Percentiles rank a stretch among this genome's conserved stretches.
phyloP scores from a whole-genome alignment of 2,888 invertebrate species.

The Hydropsyche betteni region DNA sequence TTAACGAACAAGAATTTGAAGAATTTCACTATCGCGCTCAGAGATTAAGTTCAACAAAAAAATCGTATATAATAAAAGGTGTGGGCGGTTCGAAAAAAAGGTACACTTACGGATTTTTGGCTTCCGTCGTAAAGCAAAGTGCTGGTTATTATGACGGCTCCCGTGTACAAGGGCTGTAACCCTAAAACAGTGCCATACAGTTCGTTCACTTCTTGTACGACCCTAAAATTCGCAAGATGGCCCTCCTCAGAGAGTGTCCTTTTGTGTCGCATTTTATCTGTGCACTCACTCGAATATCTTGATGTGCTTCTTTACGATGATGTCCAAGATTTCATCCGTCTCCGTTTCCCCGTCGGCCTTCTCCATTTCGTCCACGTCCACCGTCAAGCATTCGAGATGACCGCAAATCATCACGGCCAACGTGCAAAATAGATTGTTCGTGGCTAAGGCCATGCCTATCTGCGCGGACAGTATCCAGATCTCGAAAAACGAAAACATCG shows the following conservation, averaged over 20 bases:
- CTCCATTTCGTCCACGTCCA: constrained; percentile 34
- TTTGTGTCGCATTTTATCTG: constrained; percentile 15
- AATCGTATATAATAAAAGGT: no score
- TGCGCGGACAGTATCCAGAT: constrained; percentile 45
- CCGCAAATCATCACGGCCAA: constrained; percentile 44
- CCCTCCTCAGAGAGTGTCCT: background rate
- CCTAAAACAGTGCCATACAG: constrained; percentile 46
- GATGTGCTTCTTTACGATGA: constrained; percentile 41
- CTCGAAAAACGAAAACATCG: constrained; percentile 26
- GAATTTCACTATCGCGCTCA: background rate
- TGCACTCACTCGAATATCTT: constrained; percentile 44
- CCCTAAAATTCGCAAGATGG: constrained; percentile 26
- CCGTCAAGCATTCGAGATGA: constrained; percentile 43
- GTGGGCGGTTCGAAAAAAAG: background rate
- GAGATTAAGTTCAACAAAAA: background rate
- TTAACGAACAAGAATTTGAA: background rate
- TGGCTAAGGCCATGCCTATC: constrained; percentile 43
- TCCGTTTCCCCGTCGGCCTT: background rate
- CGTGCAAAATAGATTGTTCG: constrained; percentile 45
- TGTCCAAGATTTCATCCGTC: constrained; percentile 2
- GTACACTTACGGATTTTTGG: constrained; percentile 43
- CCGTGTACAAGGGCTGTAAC: constrained; percentile 46
- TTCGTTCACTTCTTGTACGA: constrained; percentile 40
- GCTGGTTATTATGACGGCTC: constrained; percentile 45
- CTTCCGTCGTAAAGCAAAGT: constrained; percentile 48